Evolutionary conservation across 2,888 invertebrate genomes (phyloP).

Genomic region (Drosophila prolongata): DNA sequence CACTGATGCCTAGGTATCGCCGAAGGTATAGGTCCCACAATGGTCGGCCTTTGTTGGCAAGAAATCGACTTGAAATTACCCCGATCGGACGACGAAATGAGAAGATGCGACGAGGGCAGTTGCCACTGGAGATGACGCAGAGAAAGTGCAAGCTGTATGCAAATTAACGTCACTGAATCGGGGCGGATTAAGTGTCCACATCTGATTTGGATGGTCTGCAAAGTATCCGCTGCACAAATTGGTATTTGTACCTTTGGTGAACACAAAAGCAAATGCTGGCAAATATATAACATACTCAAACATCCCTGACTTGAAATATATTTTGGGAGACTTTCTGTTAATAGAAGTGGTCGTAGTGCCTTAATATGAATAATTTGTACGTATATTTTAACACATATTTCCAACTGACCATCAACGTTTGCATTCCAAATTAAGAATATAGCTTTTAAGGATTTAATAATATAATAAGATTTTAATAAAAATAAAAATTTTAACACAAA

Average conservation of each 20-base stretch:
- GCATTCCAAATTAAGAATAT: too few species aligned
- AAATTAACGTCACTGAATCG: conserved; percentile 18
- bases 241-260: too few species aligned
- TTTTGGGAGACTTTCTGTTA: too few species aligned
- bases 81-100: conserved; percentile 3
- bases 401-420: background rate
- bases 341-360: too few species aligned
- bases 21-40: conserved; percentile 32
- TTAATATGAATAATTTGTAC: too few species aligned
- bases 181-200: conserved; percentile 6
- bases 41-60: conserved; percentile 33
- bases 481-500: too few species aligned
- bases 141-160: conserved; percentile 40
- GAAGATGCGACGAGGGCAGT: conserved; percentile 7
- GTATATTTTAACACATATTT: background rate
- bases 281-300: too few species aligned
- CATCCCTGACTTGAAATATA: too few species aligned
- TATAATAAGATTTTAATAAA: too few species aligned
- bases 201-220: background rate
- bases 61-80: conserved; percentile 22
- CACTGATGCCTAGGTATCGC: conserved; percentile 26
- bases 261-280: too few species aligned
- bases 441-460: too few species aligned
- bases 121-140: conserved; percentile 18
- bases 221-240: background rate